Evolutionary conservation across 2,113 vertebrate genomes (phyloP).

Genomic region (Dolichotis patagonum): DNA sequence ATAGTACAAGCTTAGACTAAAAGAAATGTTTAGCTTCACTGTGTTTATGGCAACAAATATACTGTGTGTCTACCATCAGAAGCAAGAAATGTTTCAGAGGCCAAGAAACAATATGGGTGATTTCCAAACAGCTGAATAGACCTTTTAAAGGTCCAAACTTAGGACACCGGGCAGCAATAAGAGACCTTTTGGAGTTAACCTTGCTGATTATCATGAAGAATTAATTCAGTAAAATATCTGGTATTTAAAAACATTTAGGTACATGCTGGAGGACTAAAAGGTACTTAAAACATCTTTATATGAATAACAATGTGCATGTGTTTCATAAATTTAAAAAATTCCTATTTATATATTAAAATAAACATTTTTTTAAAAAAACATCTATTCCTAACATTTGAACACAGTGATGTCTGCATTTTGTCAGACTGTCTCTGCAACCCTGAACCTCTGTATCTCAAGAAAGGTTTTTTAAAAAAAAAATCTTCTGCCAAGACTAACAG

Average conservation of each 20-base stretch:
- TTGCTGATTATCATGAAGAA: not conserved
- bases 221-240: conserved; percentile 13
- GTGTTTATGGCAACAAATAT: not conserved
- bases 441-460: not conserved
- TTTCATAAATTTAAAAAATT: conserved; percentile 8
- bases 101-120: not conserved
- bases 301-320: not conserved
- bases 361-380: not conserved
- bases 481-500: not conserved
- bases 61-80: not conserved
- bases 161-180: not conserved
- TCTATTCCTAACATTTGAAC: conserved; percentile 30
- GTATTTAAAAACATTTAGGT: conserved; percentile 37
- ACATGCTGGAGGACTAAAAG: not conserved
- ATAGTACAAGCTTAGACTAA: not conserved
- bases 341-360: not conserved
- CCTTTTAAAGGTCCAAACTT: not conserved
- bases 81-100: not conserved
- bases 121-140: not conserved
- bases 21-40: not conserved
- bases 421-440: not conserved
- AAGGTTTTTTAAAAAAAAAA: not conserved
- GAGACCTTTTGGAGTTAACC: not conserved
- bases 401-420: not conserved
- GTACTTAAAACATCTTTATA: not conserved